These are phyloP conservation scores for Bettongia penicillata DNA, from an alignment of 2,113 vertebrate species.

Conservation along the genomic window DNA sequence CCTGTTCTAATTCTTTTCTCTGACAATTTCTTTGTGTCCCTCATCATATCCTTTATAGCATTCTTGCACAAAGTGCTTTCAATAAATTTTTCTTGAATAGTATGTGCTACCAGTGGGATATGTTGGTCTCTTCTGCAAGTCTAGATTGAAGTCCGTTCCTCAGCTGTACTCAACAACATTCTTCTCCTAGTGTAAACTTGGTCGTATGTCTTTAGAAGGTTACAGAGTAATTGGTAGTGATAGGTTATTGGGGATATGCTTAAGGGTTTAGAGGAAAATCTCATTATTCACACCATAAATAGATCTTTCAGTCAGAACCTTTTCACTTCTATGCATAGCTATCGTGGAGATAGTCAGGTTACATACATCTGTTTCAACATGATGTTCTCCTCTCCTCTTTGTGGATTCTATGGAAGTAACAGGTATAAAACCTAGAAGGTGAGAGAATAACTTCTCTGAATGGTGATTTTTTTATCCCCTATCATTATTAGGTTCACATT, in stretches of 20 bases:
- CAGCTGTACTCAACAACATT: not conserved
- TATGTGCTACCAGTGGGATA: not conserved
- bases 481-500: not conserved
- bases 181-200: conserved; percentile 14
- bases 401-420: not conserved
- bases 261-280: not conserved
- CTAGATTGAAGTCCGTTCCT: not conserved
- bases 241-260: not conserved
- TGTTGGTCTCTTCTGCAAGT: not conserved
- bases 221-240: not conserved
- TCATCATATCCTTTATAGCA: not conserved
- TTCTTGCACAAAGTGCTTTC: not conserved
- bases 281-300: not conserved
- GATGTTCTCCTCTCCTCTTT: not conserved
- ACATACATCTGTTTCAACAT: not conserved
- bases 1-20: not conserved
- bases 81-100: not conserved
- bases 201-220: conserved; percentile 13
- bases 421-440: not conserved
- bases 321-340: not conserved
- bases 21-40: not conserved
- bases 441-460: not conserved
- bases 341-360: not conserved
- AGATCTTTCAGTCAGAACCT: not conserved
- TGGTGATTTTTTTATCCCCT: conserved; percentile 24